Conservation (phyloP, 2,888 invertebrate genomes). For the Zelleria hepariella region DNA sequence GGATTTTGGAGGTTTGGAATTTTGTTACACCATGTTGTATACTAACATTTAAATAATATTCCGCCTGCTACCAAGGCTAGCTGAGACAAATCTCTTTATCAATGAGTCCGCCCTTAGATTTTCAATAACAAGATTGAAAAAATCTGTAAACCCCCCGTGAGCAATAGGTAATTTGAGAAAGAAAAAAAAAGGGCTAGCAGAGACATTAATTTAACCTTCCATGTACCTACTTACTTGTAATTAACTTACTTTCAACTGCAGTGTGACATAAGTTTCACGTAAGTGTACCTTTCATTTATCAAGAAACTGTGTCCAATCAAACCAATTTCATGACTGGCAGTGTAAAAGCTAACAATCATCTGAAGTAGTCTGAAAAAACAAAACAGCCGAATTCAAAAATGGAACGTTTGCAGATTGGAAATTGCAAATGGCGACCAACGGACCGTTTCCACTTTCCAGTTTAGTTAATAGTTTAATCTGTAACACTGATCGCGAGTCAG, state of each 20-base stretch:
- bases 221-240: too few relatives aligned
- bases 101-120: too few relatives aligned
- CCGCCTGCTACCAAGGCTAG: too few relatives aligned
- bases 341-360: neutral
- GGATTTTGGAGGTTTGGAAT: neutral
- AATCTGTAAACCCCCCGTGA: too few relatives aligned
- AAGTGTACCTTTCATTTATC: neutral
- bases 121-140: too few relatives aligned
- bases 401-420: neutral
- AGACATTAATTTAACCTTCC: too few relatives aligned
- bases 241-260: too few relatives aligned
- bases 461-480: constrained; percentile 67
- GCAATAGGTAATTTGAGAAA: too few relatives aligned
- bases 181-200: too few relatives aligned
- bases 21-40: too few relatives aligned
- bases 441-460: constrained; percentile 11
- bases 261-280: neutral
- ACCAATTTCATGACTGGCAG: neutral
- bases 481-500: constrained; percentile 36
- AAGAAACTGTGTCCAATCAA: neutral
- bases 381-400: neutral
- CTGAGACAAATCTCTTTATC: too few relatives aligned
- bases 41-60: neutral
- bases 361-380: neutral
- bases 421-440: neutral